phyloP scores from a whole-genome alignment of 2,888 invertebrate genomes.

The Smittia sp. region DNA sequence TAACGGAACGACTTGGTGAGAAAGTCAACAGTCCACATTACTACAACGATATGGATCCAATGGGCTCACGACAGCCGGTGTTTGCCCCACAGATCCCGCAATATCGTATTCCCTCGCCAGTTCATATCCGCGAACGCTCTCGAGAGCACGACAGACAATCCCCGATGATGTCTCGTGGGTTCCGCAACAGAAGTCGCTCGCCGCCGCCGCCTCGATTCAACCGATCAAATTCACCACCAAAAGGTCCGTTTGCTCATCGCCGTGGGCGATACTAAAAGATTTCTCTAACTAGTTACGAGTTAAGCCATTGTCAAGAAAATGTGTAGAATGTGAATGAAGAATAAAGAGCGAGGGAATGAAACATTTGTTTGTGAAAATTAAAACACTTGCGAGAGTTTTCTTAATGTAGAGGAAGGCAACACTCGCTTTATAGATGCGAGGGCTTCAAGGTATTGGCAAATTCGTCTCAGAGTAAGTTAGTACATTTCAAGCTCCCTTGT shows the following conservation, averaged over 20 bases:
- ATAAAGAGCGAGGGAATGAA: too few species aligned
- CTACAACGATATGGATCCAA: neutral
- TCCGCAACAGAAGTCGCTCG: neutral
- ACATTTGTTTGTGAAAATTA: too few species aligned
- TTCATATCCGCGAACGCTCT: too few species aligned
- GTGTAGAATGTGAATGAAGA: too few species aligned
- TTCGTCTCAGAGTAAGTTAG: too few species aligned
- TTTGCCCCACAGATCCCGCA: neutral
- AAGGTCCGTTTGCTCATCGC: neutral
- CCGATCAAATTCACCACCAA: neutral
- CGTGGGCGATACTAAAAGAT: conserved; percentile 17
- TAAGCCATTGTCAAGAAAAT: too few species aligned
- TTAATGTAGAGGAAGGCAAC: too few species aligned
- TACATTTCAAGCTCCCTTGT: too few species aligned
- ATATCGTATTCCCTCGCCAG: neutral
- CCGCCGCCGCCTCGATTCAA: neutral
- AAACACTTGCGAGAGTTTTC: too few species aligned
- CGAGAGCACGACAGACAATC: neutral
- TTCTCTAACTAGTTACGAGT: too few species aligned
- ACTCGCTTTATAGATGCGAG: too few species aligned
- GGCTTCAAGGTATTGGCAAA: too few species aligned
- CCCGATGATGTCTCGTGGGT: neutral
- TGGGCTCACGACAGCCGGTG: neutral
- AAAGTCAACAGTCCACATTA: neutral
- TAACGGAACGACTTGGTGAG: neutral